These are phyloP conservation scores for Myiagra hebetior DNA, from an alignment of 2,113 vertebrate species.

Conservation along the genomic window DNA sequence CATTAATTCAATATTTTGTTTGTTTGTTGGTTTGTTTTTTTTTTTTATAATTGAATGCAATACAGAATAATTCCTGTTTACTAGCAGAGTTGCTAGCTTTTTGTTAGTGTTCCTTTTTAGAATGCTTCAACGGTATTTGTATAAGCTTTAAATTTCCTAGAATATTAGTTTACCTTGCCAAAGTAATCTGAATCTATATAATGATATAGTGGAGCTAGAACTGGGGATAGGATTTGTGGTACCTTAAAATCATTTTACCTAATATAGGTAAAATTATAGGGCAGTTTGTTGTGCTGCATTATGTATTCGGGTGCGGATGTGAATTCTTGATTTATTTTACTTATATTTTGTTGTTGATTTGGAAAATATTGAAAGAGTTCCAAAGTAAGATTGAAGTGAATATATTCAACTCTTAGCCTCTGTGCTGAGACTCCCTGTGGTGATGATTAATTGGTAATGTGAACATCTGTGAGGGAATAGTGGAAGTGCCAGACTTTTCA, in stretches of 20 bases:
- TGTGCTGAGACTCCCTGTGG: not conserved
- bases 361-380: not conserved
- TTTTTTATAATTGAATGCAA: not conserved
- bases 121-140: not conserved
- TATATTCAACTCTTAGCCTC: not conserved
- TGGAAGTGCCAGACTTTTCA: not conserved
- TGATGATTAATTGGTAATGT: conserved; percentile 19
- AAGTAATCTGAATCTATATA: not conserved
- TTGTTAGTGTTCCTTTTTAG: not conserved
- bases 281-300: not conserved
- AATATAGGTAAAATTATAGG: not conserved
- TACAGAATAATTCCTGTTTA: not conserved
- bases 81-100: not conserved
- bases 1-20: rapidly evolving
- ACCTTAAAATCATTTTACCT: not conserved
- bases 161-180: not conserved
- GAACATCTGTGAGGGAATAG: not conserved
- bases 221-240: not conserved
- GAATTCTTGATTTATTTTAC: not conserved
- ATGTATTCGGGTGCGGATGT: not conserved
- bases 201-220: not conserved
- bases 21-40: too few species aligned
- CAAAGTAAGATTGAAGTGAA: not conserved
- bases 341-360: not conserved
- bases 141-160: not conserved